Evolutionary conservation across 2,888 invertebrate species (phyloP).

Genomic region (Troides aeacus): DNA sequence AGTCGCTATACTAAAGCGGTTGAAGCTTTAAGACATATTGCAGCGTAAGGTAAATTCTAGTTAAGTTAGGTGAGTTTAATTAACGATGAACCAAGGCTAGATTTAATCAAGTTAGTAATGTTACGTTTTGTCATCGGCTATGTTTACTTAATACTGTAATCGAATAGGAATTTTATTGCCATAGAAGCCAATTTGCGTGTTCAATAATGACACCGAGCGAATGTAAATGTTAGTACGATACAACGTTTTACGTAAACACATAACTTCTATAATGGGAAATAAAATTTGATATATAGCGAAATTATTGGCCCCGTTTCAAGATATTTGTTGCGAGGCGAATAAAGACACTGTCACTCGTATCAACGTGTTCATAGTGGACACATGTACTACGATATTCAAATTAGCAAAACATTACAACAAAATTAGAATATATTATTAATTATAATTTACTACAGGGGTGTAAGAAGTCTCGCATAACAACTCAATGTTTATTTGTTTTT

Average conservation of each 20-base stretch:
- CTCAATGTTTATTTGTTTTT: too few species aligned
- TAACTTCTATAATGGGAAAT: slow-evolving; percentile 39
- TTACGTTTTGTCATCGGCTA: slow-evolving; percentile 3
- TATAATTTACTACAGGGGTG: too few species aligned
- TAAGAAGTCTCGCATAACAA: too few species aligned
- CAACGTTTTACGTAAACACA: slow-evolving; percentile 37
- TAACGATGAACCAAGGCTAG: background rate
- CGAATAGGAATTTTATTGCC: slow-evolving; percentile 21
- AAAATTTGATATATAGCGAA: slow-evolving; percentile 39
- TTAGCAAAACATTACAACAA: too few species aligned
- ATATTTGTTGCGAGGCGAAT: slow-evolving; percentile 37
- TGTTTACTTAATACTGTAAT: slow-evolving; percentile 8
- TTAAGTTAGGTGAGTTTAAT: background rate
- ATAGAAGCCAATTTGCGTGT: slow-evolving; percentile 27
- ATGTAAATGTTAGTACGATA: slow-evolving; percentile 31
- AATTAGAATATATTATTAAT: too few species aligned
- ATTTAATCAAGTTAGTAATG: background rate
- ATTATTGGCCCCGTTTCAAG: slow-evolving; percentile 40
- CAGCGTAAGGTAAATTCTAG: background rate
- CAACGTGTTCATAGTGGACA: background rate
- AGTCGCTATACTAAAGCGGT: too few species aligned
- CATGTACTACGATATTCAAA: background rate
- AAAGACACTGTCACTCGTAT: slow-evolving; percentile 2
- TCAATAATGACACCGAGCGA: slow-evolving; percentile 27
- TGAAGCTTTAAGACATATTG: background rate